Base-by-base conservation (phyloP, 2,797 vertebrate species). In the Lutra lutra region DNA sequence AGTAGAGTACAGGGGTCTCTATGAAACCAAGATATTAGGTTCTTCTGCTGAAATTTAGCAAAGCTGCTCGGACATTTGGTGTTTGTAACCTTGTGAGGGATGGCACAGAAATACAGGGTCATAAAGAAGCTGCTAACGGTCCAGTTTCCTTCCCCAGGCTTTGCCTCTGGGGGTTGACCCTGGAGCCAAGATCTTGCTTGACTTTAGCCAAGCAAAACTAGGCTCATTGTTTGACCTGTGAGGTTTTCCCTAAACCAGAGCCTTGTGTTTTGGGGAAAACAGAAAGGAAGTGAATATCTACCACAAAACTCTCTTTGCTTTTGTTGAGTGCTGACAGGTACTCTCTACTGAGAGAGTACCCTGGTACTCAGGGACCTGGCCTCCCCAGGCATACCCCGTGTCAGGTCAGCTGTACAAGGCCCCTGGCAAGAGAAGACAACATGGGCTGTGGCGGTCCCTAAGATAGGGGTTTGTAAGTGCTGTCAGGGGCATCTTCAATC, bases 341-440 rank as follows among this genome's bases (percentile, higher is more conserved):
- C n/a, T 62, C 54, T 12, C 38, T 14, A 56, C 21, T 0, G 5
- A 75, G 51, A 54, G 51, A 54, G 51, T 54, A 54, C 51, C 51
- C 15, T 54, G 51, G 15, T 54, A 54, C 51, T 54, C 25, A 56
- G 73, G 72, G 78, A 60, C 64, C 17, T 13, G 32, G 48, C 25
- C 54, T 35, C 1, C 23, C 29, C 18, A 29, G 62, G 32, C 25
- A 7, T 1, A 21, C 51, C 32, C 35, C 2, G 0, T 2, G 11
- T 62, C 75, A 21, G 62, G 48, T 60, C 40, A 80, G 85, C 48
- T 64, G 5, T 13, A 40, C 48, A n/a, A 54, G 77, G 83, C 23
- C 25, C 66, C 14, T 72, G 23, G 14, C 1, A 17, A 68, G 60
- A 48, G 73, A 38, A 23, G 43, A 38, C 6, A 3, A 13, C 11